These are phyloP conservation scores for Nycticebus coucang DNA, from an alignment of 2,113 vertebrate genomes.

Conservation along the genomic window DNA sequence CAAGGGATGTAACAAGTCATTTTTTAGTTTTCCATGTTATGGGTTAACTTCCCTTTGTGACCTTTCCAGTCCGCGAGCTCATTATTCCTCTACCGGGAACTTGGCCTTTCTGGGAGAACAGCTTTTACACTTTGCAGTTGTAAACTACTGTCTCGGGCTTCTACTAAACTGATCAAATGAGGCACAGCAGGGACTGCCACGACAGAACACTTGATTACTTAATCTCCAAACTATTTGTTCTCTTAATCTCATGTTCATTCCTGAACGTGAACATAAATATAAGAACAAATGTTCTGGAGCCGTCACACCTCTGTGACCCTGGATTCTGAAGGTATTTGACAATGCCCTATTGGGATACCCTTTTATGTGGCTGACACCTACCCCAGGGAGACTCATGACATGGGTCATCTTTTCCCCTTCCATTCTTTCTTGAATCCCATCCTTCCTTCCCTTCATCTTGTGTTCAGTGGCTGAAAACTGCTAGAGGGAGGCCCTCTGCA, in stretches of 20 bases:
- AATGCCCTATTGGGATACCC: neutral
- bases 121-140: conserved; percentile 62
- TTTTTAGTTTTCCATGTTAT: conserved; percentile 78
- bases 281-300: conserved; percentile 23
- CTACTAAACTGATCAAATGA: conserved; percentile 44
- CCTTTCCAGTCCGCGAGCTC: conserved; percentile 70
- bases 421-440: neutral
- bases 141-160: conserved; percentile 65
- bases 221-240: conserved; percentile 60
- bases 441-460: neutral
- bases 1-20: conserved; percentile 79
- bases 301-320: neutral
- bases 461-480: neutral
- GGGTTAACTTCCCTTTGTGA: conserved; percentile 78
- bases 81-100: conserved; percentile 66
- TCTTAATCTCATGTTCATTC: conserved; percentile 54
- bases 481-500: neutral
- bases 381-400: neutral
- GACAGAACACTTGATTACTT: conserved; percentile 65
- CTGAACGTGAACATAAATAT: conserved; percentile 41
- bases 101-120: conserved; percentile 55
- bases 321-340: neutral
- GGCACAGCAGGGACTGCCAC: conserved; percentile 29
- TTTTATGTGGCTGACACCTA: neutral
- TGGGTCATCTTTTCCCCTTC: neutral